Conservation (phyloP, 2,113 vertebrate genomes). For the Nansenia antarctica region DNA sequence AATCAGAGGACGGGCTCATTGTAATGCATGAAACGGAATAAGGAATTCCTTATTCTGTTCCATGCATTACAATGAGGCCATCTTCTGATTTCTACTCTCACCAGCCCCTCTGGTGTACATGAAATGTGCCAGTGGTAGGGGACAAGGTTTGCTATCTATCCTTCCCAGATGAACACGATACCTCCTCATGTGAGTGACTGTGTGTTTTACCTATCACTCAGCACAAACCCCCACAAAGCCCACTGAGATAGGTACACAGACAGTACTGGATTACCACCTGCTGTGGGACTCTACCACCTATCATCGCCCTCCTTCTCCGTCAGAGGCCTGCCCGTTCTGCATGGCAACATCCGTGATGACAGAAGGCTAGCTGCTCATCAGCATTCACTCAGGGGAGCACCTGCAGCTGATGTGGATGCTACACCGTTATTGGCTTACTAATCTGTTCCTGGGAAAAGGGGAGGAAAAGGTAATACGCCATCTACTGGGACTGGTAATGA, state of each 20-base stretch:
- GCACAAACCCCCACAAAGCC: too few species aligned
- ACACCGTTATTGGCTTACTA: conserved; percentile 68
- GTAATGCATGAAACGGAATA: too few species aligned
- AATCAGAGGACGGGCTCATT: too few species aligned
- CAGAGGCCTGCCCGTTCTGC: conserved; percentile 9
- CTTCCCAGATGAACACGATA: too few species aligned
- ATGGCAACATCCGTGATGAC: conserved; percentile 53
- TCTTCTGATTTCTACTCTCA: too few species aligned
- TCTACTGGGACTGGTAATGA: conserved; percentile 56
- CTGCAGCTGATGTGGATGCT: conserved; percentile 63
- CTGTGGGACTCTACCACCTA: neutral
- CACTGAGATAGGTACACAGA: neutral
- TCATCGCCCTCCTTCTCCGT: neutral
- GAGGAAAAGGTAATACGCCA: conserved; percentile 66
- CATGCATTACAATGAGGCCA: too few species aligned
- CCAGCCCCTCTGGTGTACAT: neutral
- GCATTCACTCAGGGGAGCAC: conserved; percentile 61
- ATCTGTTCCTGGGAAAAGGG: conserved; percentile 71
- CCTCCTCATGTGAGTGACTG: neutral
- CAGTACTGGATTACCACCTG: neutral
- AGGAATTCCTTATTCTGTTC: too few species aligned
- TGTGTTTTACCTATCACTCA: neutral
- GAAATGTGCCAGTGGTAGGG: neutral
- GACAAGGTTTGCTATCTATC: neutral
- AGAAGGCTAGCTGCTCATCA: conserved; percentile 58